These are phyloP conservation scores for Sepiola atlantica DNA, from an alignment of 2,888 invertebrate genomes.

Conservation along the genomic window DNA sequence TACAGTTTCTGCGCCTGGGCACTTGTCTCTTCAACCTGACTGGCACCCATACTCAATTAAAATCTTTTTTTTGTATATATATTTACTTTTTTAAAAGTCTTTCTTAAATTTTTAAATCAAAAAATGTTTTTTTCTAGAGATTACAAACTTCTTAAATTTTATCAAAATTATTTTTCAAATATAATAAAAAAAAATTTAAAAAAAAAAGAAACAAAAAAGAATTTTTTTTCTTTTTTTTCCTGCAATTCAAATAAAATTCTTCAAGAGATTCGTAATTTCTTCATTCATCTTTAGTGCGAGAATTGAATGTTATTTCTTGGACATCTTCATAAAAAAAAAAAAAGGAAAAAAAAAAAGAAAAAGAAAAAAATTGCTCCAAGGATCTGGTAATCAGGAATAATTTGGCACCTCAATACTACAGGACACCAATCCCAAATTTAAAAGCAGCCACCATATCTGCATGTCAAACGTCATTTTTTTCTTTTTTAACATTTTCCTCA, in stretches of 20 bases:
- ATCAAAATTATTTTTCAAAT: neutral
- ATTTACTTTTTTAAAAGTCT: neutral
- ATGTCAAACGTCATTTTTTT: constrained; percentile 9
- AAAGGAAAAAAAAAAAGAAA: too few species aligned
- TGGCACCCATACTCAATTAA: constrained; percentile 42
- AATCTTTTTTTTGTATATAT: neutral
- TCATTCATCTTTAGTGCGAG: neutral
- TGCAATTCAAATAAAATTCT: neutral
- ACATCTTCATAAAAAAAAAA: neutral
- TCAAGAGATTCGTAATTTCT: neutral
- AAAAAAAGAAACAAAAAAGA: too few species aligned
- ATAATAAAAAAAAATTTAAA: neutral
- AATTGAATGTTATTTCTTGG: neutral
- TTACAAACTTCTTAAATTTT: neutral
- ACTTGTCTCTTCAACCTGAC: constrained; percentile 23
- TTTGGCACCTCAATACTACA: constrained; percentile 15
- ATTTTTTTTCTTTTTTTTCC: too few species aligned
- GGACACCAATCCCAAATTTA: neutral
- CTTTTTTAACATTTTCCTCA: neutral
- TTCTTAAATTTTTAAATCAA: neutral
- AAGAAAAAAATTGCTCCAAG: neutral
- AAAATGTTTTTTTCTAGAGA: neutral
- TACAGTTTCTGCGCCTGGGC: constrained; percentile 32
- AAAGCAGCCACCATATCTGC: neutral
- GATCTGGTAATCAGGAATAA: neutral